Evolutionary conservation across 2,797 vertebrate genomes (phyloP).

Genomic region (Schizopygopsis pylzovi): DNA sequence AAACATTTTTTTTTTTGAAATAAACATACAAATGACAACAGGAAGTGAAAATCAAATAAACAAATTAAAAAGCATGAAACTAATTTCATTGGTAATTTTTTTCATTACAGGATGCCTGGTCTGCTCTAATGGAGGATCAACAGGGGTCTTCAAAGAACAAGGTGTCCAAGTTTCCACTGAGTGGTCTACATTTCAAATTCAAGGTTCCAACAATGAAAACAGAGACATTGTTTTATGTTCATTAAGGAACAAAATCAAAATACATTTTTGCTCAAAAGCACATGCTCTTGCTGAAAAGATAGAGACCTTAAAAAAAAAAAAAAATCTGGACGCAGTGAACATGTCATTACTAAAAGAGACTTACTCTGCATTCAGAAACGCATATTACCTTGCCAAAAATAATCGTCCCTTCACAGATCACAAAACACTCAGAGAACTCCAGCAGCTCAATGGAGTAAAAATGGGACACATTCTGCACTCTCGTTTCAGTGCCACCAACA

Average conservation of each 20-base stretch:
- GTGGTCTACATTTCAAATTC: background rate
- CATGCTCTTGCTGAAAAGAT: conserved; percentile 11
- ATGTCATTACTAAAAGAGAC: conserved; percentile 9
- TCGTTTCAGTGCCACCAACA: too few relatives aligned
- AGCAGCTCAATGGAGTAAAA: conserved; percentile 7
- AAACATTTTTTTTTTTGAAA: too few relatives aligned
- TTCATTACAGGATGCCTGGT: too few relatives aligned
- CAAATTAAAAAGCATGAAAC: too few relatives aligned
- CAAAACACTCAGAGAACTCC: background rate
- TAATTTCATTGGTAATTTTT: too few relatives aligned
- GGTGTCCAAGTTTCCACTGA: background rate
- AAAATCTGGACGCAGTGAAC: background rate
- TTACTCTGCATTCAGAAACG: background rate
- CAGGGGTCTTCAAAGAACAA: background rate
- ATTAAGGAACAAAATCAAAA: background rate
- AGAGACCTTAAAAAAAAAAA: background rate
- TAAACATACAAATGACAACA: too few relatives aligned
- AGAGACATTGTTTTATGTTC: background rate
- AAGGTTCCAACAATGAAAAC: background rate
- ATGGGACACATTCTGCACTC: conserved; percentile 6
- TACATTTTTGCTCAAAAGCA: conserved; percentile 1
- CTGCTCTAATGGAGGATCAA: too few relatives aligned
- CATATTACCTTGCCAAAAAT: conserved; percentile 4
- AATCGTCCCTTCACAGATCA: conserved; percentile 10
- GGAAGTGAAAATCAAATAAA: too few relatives aligned